Evolutionary conservation across 2,888 invertebrate genomes (phyloP).

Genomic region (Hydroisotoma schaefferi): DNA sequence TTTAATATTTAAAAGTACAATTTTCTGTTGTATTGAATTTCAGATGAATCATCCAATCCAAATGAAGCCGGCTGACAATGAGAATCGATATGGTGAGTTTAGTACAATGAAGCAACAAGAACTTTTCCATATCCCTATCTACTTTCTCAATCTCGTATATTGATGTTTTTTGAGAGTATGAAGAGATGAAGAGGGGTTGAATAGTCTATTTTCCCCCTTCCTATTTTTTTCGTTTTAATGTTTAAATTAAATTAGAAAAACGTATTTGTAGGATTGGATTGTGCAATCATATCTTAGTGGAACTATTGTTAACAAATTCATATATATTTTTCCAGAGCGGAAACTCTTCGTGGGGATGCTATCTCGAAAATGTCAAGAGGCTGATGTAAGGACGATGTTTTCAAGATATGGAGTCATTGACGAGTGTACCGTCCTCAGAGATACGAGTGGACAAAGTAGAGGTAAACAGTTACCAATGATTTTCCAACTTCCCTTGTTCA

Average conservation of each 20-base stretch:
- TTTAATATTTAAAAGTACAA: background rate
- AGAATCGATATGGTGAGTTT: slow-evolving; percentile 95
- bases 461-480: too few species aligned
- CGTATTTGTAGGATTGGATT: too few species aligned
- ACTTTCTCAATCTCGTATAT: background rate
- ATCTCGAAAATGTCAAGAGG: slow-evolving; percentile 91
- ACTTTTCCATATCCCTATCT: background rate
- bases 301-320: too few species aligned
- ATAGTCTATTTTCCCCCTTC: too few species aligned
- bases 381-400: slow-evolving; percentile 90
- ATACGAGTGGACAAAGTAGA: slow-evolving; percentile 91
- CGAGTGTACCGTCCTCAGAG: slow-evolving; percentile 95
- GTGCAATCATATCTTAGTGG: too few species aligned
- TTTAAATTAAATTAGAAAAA: too few species aligned
- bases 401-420: slow-evolving; percentile 68
- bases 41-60: slow-evolving; percentile 99
- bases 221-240: too few species aligned
- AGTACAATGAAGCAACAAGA: too few species aligned
- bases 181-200: background rate
- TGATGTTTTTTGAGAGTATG: background rate
- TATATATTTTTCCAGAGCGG: slow-evolving; percentile 82
- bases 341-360: slow-evolving; percentile 99
- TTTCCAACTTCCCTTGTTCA: too few species aligned
- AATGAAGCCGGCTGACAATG: slow-evolving; percentile 99
- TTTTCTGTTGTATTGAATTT: slow-evolving; percentile 53